Conservation (phyloP, 2,888 invertebrate species). For the Apocheima hispidaria region DNA sequence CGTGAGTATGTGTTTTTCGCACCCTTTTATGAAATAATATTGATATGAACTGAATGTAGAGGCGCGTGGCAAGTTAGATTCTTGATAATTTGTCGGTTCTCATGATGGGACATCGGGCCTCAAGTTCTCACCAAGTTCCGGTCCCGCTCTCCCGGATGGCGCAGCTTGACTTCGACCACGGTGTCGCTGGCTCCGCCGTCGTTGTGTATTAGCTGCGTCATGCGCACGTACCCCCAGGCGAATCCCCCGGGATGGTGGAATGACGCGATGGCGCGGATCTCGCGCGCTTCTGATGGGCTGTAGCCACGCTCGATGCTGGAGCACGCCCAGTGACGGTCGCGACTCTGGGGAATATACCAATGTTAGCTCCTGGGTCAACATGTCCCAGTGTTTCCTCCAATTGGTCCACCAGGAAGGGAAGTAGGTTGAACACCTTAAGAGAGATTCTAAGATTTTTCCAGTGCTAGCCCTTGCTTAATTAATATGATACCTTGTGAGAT, state of each 20-base stretch:
- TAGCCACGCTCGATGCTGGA: conserved; percentile 94
- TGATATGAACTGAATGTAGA: too few species aligned
- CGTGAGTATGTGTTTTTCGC: too few species aligned
- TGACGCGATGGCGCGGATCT: conserved; percentile 94
- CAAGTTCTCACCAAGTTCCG: conserved; percentile 88
- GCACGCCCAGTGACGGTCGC: conserved; percentile 92
- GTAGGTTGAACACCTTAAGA: too few species aligned
- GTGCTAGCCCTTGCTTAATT: too few species aligned
- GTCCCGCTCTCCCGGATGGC: conserved; percentile 95
- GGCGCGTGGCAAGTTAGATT: too few species aligned
- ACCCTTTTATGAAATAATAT: too few species aligned
- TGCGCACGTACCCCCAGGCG: conserved; percentile 93
- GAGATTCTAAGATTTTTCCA: too few species aligned
- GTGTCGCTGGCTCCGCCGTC: conserved; percentile 96
- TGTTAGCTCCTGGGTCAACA: too few species aligned
- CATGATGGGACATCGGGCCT: not conserved
- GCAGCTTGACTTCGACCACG: conserved; percentile 93
- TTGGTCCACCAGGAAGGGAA: too few species aligned
- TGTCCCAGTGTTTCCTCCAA: too few species aligned
- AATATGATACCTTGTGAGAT: too few species aligned
- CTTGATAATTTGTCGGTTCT: too few species aligned
- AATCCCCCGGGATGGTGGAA: conserved; percentile 96
- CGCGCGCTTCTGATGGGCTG: conserved; percentile 94
- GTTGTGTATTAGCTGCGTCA: conserved; percentile 95
- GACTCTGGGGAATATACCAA: conserved; percentile 57